phyloP scores from a whole-genome alignment of 2,797 vertebrate species.

The Lacerta bilineata region DNA sequence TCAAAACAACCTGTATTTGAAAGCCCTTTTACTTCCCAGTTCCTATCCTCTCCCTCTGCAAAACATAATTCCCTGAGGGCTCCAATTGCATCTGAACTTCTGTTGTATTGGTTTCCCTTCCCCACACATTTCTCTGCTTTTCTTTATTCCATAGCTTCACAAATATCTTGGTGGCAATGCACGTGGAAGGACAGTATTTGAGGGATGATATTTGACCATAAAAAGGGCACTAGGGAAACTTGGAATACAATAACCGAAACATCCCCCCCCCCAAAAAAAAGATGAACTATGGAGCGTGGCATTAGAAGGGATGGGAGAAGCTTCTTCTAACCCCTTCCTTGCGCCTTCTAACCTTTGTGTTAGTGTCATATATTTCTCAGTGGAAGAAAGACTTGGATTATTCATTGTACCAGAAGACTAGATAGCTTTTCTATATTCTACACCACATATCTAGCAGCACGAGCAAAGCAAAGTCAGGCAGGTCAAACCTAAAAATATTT shows the following conservation, averaged over 20 bases:
- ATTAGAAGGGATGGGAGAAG: neutral
- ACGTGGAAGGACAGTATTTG: neutral
- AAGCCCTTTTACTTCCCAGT: neutral
- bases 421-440: neutral
- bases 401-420: neutral
- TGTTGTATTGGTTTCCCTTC: neutral
- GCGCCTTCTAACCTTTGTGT: neutral
- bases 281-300: neutral
- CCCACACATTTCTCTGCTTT: neutral
- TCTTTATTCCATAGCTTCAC: neutral
- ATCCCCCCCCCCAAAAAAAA: neutral
- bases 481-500: constrained; percentile 4
- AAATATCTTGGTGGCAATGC: neutral
- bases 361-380: neutral
- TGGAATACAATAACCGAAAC: neutral
- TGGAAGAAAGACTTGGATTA: neutral
- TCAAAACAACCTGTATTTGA: neutral
- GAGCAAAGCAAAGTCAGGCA: neutral
- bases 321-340: neutral
- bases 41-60: too few species aligned
- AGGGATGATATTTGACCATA: neutral
- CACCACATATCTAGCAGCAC: neutral
- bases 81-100: neutral
- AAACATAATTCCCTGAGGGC: neutral
- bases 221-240: neutral